These are phyloP conservation scores for Cranoglanis bouderius DNA, from an alignment of 2,113 vertebrate genomes.

Conservation along the genomic window DNA sequence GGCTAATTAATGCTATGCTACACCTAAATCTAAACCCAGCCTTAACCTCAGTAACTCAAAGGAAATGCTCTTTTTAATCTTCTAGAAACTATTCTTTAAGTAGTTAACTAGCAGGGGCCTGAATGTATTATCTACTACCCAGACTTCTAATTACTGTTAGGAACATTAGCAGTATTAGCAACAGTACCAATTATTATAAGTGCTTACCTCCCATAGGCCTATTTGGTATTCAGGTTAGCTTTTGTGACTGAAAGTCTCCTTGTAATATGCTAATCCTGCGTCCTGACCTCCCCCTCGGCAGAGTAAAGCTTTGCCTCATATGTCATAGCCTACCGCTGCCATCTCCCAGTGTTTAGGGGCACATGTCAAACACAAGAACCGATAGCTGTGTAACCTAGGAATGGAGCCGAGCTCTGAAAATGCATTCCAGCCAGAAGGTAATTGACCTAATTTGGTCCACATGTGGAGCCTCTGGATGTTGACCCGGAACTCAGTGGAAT, in stretches of 20 bases:
- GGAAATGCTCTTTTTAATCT: neutral
- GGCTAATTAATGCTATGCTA: neutral
- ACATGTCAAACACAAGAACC: constrained; percentile 22
- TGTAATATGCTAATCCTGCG: constrained; percentile 26
- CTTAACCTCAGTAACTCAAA: neutral
- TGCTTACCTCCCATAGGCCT: neutral
- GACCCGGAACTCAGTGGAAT: neutral
- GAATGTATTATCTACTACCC: neutral
- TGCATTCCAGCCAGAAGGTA: constrained; percentile 14
- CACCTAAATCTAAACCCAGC: neutral
- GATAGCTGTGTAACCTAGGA: neutral
- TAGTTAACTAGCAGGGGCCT: neutral
- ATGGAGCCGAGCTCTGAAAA: neutral
- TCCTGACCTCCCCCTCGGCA: constrained; percentile 1
- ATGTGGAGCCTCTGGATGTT: constrained; percentile 32
- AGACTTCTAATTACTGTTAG: neutral
- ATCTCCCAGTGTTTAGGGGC: constrained; percentile 12
- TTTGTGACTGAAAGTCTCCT: constrained; percentile 29
- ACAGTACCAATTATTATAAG: constrained; percentile 17
- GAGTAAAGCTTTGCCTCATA: neutral
- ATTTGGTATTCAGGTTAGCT: constrained; percentile 9
- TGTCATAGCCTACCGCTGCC: constrained; percentile 7
- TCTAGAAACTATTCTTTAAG: neutral
- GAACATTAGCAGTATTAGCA: constrained; percentile 11
- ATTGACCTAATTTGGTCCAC: constrained; percentile 42